Conservation (phyloP, 2,797 vertebrate genomes). For the Microchirus variegatus region DNA sequence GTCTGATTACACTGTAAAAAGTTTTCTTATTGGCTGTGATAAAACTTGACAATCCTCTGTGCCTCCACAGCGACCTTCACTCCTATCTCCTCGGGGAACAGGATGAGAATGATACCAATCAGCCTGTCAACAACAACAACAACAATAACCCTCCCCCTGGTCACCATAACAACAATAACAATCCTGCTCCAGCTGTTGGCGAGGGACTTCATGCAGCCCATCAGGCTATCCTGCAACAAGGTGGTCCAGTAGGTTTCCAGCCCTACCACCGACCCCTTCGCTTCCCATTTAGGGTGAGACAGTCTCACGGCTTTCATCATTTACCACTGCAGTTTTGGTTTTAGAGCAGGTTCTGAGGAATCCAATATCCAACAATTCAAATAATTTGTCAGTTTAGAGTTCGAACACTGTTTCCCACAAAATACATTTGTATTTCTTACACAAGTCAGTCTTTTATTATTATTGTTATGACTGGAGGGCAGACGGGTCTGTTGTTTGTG, state of each 20-base stretch:
- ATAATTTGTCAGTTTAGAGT: too few species aligned
- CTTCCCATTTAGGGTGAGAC: slow-evolving; percentile 93
- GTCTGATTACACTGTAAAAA: not conserved
- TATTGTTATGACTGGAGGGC: too few species aligned
- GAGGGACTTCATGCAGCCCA: slow-evolving; percentile 98
- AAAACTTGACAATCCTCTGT: not conserved
- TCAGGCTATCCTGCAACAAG: slow-evolving; percentile 98
- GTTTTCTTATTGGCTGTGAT: not conserved
- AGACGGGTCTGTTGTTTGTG: too few species aligned
- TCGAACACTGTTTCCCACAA: too few species aligned
- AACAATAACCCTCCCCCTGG: slow-evolving; percentile 92
- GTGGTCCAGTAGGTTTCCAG: slow-evolving; percentile 97
- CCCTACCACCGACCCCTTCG: slow-evolving; percentile 94
- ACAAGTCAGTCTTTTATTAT: too few species aligned
- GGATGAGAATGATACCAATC: slow-evolving; percentile 94
- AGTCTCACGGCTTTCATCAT: not conserved
- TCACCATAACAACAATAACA: slow-evolving; percentile 91
- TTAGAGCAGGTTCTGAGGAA: not conserved
- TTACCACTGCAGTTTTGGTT: not conserved
- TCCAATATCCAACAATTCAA: not conserved
- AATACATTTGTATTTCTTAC: too few species aligned
- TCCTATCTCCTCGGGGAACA: slow-evolving; percentile 98
- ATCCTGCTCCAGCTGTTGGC: slow-evolving; percentile 91
- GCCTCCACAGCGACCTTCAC: slow-evolving; percentile 89
- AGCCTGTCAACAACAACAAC: slow-evolving; percentile 92